Evolutionary conservation across 2,113 vertebrate genomes (phyloP).

Genomic region (Toxotes chatareus): DNA sequence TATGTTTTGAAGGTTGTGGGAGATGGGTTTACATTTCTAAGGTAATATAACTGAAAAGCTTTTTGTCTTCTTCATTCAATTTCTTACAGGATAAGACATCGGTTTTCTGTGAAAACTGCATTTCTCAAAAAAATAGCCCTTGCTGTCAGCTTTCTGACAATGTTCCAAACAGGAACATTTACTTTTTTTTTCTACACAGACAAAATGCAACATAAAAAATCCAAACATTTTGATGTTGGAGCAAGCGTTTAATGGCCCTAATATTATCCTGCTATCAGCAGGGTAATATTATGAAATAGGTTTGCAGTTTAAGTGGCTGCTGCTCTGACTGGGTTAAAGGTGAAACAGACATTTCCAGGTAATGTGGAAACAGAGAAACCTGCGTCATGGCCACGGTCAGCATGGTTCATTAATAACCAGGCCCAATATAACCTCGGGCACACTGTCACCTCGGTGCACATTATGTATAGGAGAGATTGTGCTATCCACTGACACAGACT

Average conservation of each 20-base stretch:
- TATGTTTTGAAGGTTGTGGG: background rate
- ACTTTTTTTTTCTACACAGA: no score
- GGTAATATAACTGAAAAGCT: background rate
- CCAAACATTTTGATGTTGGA: no score
- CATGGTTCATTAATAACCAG: conserved; percentile 74
- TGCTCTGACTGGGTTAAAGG: conserved; percentile 50
- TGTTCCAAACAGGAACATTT: no score
- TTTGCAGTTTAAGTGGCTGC: background rate
- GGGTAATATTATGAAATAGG: background rate
- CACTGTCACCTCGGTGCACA: conserved; percentile 49
- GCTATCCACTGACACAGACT: conserved; percentile 60
- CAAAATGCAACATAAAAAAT: no score
- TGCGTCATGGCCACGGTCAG: conserved; percentile 56
- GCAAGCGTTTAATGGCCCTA: background rate
- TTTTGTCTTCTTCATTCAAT: background rate
- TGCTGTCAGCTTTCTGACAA: no score
- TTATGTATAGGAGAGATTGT: conserved; percentile 44
- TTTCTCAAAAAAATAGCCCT: no score
- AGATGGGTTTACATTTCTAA: background rate
- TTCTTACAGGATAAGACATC: no score
- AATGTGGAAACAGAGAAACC: conserved; percentile 71
- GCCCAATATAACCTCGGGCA: conserved; percentile 68
- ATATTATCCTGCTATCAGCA: background rate
- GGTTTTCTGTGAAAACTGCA: no score
- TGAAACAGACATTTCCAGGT: conserved; percentile 68